Evolutionary conservation across 2,888 invertebrate species (phyloP), one percentile per base, ranked within the genome.

Genomic region (Pyrocoelia pectoralis): DNA sequence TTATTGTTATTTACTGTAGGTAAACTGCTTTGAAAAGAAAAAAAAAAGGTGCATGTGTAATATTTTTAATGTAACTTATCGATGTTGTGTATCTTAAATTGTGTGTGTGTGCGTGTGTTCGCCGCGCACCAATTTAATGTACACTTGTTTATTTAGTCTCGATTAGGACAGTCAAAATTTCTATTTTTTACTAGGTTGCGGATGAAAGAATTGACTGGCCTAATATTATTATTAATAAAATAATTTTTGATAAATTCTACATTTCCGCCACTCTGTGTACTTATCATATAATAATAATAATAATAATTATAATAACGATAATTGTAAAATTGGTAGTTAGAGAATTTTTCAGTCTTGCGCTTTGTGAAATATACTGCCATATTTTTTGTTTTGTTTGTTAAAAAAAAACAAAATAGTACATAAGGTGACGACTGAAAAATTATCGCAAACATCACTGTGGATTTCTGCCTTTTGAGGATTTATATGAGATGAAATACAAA

Each of bases 261-360:
- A 43, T 41, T 53, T 56, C 48, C 14, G 51, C 62, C 62, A 57
- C 62, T 62, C 48, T 62, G 62, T 57, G 62, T 62, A 62, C 57
- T 62, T 62, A 62, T 50, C 57, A 49, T 24, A 24, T 24, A 24
- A n/a, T n/a, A 24, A 24, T 24, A 24, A 24, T 62, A 62, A 57
- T 49, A 52, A 61, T 53, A 58, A 41, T 51, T 43, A 61, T 59
- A 24, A n/a, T n/a, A 24, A 24, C 6, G 6, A 24, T 62, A 62
- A 57, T 49, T 43, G 56, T 53, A 58, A 41, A 40, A 28, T 55
- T 59, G 52, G 62, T 62, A 62, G 62, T 49, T 62, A 57, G 53
- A 57, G 17, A 17, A 33, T 33, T 33, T 46, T 46, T 46, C 46
- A 43, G n/a, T 17, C n/a, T 46, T n/a, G 46, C 43, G n/a, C 46